Evolutionary conservation across 1,140 invertebrate species (phyloP).

Genomic region (Sycobia sp.): DNA sequence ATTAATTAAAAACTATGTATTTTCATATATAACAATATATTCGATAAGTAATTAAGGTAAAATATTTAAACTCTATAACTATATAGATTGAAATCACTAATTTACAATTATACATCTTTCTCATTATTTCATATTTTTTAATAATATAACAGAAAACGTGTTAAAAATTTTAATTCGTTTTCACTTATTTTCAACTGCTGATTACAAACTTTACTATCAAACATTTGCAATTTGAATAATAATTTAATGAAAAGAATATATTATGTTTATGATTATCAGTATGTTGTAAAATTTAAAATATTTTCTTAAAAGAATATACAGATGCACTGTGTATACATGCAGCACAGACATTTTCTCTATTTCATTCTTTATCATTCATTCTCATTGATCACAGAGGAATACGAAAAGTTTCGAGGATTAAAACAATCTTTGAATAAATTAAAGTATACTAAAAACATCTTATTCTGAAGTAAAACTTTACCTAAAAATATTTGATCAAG

Average conservation of each 20-base stretch:
- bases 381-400: slow-evolving; percentile 33
- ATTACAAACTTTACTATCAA: slow-evolving; percentile 16
- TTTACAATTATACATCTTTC: slow-evolving; percentile 13
- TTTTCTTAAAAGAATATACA: slow-evolving; percentile 23
- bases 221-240: slow-evolving; percentile 7
- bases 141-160: slow-evolving; percentile 11
- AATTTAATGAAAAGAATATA: slow-evolving; percentile 6
- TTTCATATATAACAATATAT: no score
- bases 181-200: slow-evolving; percentile 11
- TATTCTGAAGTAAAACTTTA: slow-evolving; percentile 10
- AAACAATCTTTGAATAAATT: slow-evolving; percentile 14
- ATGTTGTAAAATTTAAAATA: slow-evolving; percentile 21
- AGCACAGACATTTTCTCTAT: slow-evolving; percentile 20
- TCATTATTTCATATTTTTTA: slow-evolving; percentile 11
- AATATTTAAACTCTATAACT: no score
- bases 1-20: no score
- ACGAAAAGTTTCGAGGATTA: slow-evolving; percentile 22
- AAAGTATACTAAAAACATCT: slow-evolving; percentile 16
- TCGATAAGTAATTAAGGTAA: no score
- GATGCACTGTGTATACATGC: slow-evolving; percentile 17
- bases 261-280: slow-evolving; percentile 19
- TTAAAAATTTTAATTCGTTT: slow-evolving; percentile 27
- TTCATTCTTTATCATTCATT: slow-evolving; percentile 26
- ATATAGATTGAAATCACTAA: no score
- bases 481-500: slow-evolving; percentile 4